Evolutionary conservation across 2,888 invertebrate genomes (phyloP), one percentile per base, ranked within the genome.

Genomic region (Amblyjoppa proteus): DNA sequence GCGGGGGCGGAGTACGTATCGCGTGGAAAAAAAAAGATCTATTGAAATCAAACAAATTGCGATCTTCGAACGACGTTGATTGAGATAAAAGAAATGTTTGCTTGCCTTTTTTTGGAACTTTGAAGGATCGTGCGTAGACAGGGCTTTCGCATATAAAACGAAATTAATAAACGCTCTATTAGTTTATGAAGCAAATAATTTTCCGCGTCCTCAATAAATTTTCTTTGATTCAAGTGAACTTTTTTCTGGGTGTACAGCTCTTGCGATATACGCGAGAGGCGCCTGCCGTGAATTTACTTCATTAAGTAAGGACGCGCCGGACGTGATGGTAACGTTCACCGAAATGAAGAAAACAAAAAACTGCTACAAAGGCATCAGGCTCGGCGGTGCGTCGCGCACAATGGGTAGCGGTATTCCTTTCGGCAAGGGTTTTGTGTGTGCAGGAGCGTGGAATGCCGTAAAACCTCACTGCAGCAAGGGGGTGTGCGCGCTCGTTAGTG

Each of bases 401-500:
- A 56, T 56, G 25, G n/a, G 25, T 2, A 56, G 20, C 20, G 5
- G 25, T 58, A n/a, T 66, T 73, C 56, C 82, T 77, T 61, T 53
- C 70, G 45, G 38, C 4, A 58, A 34, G 49, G 45, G 41, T 41
- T 41, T 11, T 41, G 41, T 41, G 41, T 56, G 38, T 71, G 38
- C 49, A 51, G 56, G 31, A 31, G 41, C 66, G 66, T 28, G 61
- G 75, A 84, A 75, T 31, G 75, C 78, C 77, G 34, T 83, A 74
- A 75, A 83, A 58, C 80, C 74, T 53, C 38, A n/a, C 38, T 16
- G 53, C 49, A 41, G 34, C n/a, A 69, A 53, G 69, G 49, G 38
- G 56, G 28, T 82, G 71, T 87, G 82, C 76, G 73, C 83, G 71
- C 77, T 84, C 82, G 80, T 82, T 87, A 85, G 80, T 70, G 76